Evolutionary conservation across 2,113 vertebrate genomes (phyloP).

Genomic region (Xenopus tropicalis): DNA sequence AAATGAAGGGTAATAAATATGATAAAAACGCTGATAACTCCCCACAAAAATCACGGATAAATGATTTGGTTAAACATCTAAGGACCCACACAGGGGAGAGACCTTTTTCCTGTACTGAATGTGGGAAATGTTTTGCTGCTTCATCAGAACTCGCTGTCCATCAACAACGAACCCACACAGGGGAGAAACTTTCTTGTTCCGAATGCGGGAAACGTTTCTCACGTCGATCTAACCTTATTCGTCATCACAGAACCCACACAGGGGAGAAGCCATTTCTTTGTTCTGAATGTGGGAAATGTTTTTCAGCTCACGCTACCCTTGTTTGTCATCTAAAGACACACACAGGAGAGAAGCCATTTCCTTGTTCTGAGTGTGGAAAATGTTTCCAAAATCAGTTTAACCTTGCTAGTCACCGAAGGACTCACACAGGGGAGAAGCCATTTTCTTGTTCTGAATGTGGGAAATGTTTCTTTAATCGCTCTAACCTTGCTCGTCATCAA

Average conservation of each 20-base stretch:
- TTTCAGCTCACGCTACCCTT: not conserved
- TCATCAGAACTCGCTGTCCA: no score
- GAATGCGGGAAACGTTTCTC: slow-evolving; percentile 28
- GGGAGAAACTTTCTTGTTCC: not conserved
- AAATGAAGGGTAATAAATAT: no score
- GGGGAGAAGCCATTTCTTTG: slow-evolving; percentile 35
- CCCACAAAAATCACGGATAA: no score
- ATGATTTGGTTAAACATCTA: not conserved
- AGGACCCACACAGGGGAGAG: slow-evolving; percentile 4
- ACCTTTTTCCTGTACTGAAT: not conserved
- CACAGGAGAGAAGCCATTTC: not conserved
- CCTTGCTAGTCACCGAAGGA: not conserved
- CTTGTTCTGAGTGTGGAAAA: no score
- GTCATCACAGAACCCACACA: slow-evolving; percentile 17
- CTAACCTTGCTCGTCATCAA: not conserved
- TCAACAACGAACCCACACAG: no score
- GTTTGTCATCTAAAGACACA: slow-evolving; percentile 12
- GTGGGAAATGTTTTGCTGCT: no score
- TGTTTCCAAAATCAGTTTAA: no score
- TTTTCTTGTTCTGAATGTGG: not conserved
- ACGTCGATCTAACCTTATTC: slow-evolving; percentile 12
- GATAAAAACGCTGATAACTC: no score
- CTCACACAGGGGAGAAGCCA: slow-evolving; percentile 1
- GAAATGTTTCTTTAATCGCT: no score
- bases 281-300: slow-evolving; percentile 8